Evolutionary conservation across 2,113 vertebrate genomes (phyloP).

Genomic region (Lipophrys pholis): DNA sequence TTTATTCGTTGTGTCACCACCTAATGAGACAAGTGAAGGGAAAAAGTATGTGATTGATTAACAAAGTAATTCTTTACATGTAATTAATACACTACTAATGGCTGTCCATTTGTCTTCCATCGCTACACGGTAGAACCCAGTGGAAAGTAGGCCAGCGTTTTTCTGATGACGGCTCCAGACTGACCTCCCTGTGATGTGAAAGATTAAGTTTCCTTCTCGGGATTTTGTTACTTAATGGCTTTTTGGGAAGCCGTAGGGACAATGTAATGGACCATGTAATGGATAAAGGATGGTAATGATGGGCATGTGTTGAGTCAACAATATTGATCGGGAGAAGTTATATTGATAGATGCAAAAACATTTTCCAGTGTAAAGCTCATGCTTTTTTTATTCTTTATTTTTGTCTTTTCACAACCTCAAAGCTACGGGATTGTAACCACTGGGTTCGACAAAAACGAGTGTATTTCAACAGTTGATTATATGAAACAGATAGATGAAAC

Average conservation of each 20-base stretch:
- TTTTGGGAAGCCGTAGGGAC: conserved; percentile 72
- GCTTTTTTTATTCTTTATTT: conserved; percentile 39
- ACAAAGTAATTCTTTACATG: conserved; percentile 81
- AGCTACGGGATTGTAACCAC: conserved; percentile 6
- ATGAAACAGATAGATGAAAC: no score
- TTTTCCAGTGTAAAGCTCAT: conserved; percentile 42
- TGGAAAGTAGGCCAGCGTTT: conserved; percentile 50
- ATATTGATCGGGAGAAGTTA: conserved; percentile 63
- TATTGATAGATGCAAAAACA: conserved; percentile 63
- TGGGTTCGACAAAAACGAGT: conserved; percentile 29
- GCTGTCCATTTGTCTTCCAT: conserved; percentile 74
- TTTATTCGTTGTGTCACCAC: conserved; percentile 73
- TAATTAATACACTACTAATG: conserved; percentile 86
- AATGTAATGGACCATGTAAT: conserved; percentile 78
- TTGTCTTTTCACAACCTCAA: conserved; percentile 13
- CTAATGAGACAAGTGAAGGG: conserved; percentile 80
- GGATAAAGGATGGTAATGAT: conserved; percentile 75
- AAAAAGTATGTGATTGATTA: conserved; percentile 82
- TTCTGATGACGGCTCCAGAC: conserved; percentile 56
- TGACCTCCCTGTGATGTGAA: conserved; percentile 54
- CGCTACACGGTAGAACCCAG: conserved; percentile 42
- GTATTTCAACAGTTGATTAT: neutral
- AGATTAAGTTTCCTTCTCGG: conserved; percentile 62
- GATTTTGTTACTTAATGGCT: conserved; percentile 80
- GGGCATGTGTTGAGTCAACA: conserved; percentile 76